Percentiles rank a stretch among this genome's conserved stretches.
Conservation (phyloP, 2,797 vertebrate genomes). For the Nyctalus aviator region DNA sequence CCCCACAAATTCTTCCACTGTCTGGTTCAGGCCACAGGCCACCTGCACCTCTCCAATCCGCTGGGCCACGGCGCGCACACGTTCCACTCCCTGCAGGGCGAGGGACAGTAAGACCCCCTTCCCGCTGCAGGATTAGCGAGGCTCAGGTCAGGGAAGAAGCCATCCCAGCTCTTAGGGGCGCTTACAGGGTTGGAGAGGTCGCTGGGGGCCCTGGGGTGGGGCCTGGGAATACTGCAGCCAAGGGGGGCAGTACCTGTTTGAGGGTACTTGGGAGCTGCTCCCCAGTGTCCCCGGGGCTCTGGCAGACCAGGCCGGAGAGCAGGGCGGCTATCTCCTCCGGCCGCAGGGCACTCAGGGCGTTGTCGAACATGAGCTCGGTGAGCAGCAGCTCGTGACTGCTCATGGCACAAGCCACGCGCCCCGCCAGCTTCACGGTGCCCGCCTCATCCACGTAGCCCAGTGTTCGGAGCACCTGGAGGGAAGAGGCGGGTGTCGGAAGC, state of each 20-base stretch:
- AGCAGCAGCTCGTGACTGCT: slow-evolving; percentile 95
- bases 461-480: slow-evolving; percentile 91
- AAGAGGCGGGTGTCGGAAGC: too few species aligned
- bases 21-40: slow-evolving; percentile 92
- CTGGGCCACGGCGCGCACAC: slow-evolving; percentile 90
- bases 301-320: slow-evolving; percentile 94
- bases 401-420: slow-evolving; percentile 95
- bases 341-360: slow-evolving; percentile 91
- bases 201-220: background rate
- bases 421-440: slow-evolving; percentile 94
- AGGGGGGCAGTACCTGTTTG: slow-evolving; percentile 88
- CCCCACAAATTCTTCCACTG: slow-evolving; percentile 93
- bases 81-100: slow-evolving; percentile 89
- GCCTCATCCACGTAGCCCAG: slow-evolving; percentile 92
- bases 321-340: slow-evolving; percentile 96
- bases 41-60: slow-evolving; percentile 93
- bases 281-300: slow-evolving; percentile 90
- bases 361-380: slow-evolving; percentile 95
- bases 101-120: background rate
- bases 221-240: background rate
- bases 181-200: background rate
- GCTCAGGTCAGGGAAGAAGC: background rate
- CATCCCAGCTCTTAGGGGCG: background rate
- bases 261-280: slow-evolving; percentile 91
- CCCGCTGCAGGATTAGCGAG: background rate